Conservation (phyloP, 2,113 vertebrate genomes). For the Channa maculata region DNA sequence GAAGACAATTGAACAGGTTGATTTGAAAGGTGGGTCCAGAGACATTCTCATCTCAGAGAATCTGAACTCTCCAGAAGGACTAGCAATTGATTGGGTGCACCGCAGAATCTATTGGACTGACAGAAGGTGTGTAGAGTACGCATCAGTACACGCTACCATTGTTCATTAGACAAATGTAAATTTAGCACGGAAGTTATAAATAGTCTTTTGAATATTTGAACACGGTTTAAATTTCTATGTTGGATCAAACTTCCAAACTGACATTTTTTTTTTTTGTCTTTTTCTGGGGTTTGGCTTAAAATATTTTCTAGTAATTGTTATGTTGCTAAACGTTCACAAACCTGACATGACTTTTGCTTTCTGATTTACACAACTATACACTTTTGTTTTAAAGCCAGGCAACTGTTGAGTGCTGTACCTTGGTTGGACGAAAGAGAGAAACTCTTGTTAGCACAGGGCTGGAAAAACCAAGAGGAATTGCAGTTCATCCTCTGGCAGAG, state of each 20-base stretch:
- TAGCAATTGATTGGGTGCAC: constrained; percentile 92
- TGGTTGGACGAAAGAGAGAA: constrained; percentile 85
- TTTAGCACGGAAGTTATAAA: neutral
- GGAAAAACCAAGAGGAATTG: constrained; percentile 89
- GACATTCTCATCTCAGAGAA: constrained; percentile 83
- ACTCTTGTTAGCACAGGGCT: constrained; percentile 81
- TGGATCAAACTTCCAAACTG: neutral
- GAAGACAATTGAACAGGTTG: constrained; percentile 89
- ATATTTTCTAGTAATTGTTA: too few relatives aligned
- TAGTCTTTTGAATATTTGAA: neutral
- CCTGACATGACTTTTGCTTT: neutral
- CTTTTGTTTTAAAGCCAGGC: constrained; percentile 82
- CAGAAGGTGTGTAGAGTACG: constrained; percentile 79
- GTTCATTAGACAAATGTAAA: neutral
- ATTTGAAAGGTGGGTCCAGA: constrained; percentile 85
- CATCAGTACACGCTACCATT: neutral
- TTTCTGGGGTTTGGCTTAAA: too few relatives aligned
- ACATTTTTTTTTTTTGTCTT: too few relatives aligned
- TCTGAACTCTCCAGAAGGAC: constrained; percentile 84
- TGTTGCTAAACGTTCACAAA: neutral
- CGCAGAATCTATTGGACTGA: constrained; percentile 94
- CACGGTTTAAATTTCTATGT: too few relatives aligned
- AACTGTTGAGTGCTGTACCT: constrained; percentile 84
- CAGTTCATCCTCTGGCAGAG: constrained; percentile 90
- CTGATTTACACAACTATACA: neutral